Evolutionary conservation across 2,888 invertebrate species (phyloP).

Genomic region (Archips crataeganus): DNA sequence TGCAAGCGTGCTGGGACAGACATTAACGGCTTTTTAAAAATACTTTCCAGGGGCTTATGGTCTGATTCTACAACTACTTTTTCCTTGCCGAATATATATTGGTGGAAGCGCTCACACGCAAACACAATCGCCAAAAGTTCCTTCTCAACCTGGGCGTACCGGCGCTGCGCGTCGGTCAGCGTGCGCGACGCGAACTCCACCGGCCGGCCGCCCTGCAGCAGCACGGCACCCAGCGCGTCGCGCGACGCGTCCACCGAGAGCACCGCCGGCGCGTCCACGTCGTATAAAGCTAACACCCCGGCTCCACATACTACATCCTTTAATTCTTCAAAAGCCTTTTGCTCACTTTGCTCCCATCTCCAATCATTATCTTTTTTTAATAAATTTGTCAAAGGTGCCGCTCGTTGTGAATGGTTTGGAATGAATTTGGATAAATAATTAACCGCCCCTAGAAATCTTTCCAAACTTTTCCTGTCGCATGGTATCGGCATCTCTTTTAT

Average conservation of each 20-base stretch:
- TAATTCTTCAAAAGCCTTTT: no score
- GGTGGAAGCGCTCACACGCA: slow-evolving; percentile 23
- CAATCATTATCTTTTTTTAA: slow-evolving; percentile 17
- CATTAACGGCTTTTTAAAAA: slow-evolving; percentile 1
- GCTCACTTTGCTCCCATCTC: background rate
- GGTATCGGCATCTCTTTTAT: slow-evolving; percentile 19
- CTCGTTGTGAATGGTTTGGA: slow-evolving; percentile 14
- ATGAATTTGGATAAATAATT: slow-evolving; percentile 16
- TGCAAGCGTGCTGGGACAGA: slow-evolving; percentile 12
- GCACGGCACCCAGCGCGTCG: slow-evolving; percentile 18
- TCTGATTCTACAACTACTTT: slow-evolving; percentile 15
- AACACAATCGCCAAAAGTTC: slow-evolving; percentile 20
- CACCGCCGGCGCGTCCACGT: slow-evolving; percentile 34
- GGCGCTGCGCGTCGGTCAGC: no score
- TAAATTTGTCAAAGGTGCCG: slow-evolving; percentile 4
- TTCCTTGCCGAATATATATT: slow-evolving; percentile 28
- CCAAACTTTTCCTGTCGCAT: slow-evolving; percentile 8
- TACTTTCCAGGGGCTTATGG: slow-evolving; percentile 14
- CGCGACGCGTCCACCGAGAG: slow-evolving; percentile 41
- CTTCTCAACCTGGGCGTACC: slow-evolving; percentile 13
- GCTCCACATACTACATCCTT: slow-evolving; percentile 4
- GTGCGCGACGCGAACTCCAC: no score
- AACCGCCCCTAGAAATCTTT: slow-evolving; percentile 9
- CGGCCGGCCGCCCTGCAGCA: no score
- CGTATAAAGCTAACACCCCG: slow-evolving; percentile 2